Evolutionary conservation across 2,113 vertebrate genomes (phyloP), one percentile per base, ranked within the genome.

Genomic region (Heloderma charlesbogerti): DNA sequence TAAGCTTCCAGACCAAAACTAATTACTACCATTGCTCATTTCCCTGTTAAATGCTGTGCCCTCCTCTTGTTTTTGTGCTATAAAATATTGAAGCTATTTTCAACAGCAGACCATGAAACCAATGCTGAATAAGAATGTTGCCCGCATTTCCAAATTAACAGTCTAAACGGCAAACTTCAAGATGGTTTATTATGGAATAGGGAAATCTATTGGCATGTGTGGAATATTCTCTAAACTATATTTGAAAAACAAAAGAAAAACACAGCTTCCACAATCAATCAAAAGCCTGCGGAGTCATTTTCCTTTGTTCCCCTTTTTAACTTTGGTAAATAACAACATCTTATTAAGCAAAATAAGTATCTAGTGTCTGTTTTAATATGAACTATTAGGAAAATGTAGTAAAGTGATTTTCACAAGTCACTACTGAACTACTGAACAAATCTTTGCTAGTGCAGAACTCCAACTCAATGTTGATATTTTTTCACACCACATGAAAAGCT

Each of bases 31-130:
- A 79, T 91, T 88, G 72, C 87, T 91, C 86, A 88, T 71, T 91
- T 91, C 63, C 81, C 90, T 60, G 51, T 71, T 91, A 91, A 88
- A 91, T 88, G 81, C 37, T 45, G 60, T 88, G 81, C 72, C 54
- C 80, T 84, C 43, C 74, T 90, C 89, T 90, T 90, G 83, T 86
- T 90, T 69, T 74, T 54, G 12, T 69, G 72, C 57, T 88, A 84
- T 88, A 88, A 91, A 91, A 88, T 91, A 91, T 91, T 91, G 81
- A 88, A 84, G 87, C 51, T 78, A 88, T 84, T 88, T 85, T 88
- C 72, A 78, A 71, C 72, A 69, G 87, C 48, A 84, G 81, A 84
- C 45, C n/a, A 20, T 66, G 86, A 88, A 84, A 78, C 60, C 78
- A 81, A 43, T 77, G 71, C 79, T 84, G 79, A 84, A 88, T 88